Percentiles rank a stretch among this genome's conserved stretches.
phyloP scores from a whole-genome alignment of 2,113 vertebrate genomes.

The Cryptomyrus ogoouensis region DNA sequence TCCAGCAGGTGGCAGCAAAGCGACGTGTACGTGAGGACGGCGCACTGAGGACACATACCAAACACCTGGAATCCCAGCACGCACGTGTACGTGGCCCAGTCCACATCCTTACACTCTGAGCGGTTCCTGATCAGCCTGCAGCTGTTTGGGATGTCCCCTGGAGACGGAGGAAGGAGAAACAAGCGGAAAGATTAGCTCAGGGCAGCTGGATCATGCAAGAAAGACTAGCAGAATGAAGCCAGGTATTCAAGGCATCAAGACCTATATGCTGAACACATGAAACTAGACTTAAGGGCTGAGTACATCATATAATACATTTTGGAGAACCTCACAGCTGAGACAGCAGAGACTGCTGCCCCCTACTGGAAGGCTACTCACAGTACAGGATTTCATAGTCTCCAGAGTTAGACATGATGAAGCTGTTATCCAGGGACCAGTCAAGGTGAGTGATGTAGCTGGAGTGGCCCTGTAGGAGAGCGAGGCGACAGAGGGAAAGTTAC shows the following conservation, averaged over 20 bases:
- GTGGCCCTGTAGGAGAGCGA: conserved; percentile 75
- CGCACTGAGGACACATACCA: conserved; percentile 54
- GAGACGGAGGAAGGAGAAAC: background rate
- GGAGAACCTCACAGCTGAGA: background rate
- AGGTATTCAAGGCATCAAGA: background rate
- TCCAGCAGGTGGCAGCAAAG: background rate
- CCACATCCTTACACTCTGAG: conserved; percentile 92
- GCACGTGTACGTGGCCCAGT: conserved; percentile 93
- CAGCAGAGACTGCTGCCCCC: background rate
- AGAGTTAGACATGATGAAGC: conserved; percentile 97
- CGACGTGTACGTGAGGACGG: background rate
- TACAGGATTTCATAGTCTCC: conserved; percentile 99
- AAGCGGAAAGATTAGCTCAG: background rate
- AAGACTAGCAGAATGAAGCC: background rate
- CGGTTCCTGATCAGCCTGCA: conserved; percentile 93
- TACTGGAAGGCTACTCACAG: conserved; percentile 72
- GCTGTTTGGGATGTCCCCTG: conserved; percentile 88
- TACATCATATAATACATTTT: background rate
- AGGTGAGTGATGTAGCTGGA: conserved; percentile 99
- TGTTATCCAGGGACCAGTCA: conserved; percentile 97
- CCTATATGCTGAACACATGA: background rate
- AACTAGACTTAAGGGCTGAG: background rate
- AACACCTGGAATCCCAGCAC: conserved; percentile 97
- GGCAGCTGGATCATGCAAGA: background rate
- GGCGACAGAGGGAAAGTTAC: background rate